These are phyloP conservation scores for Chydorus sphaericus DNA, from an alignment of 2,888 invertebrate genomes.

Conservation along the genomic window DNA sequence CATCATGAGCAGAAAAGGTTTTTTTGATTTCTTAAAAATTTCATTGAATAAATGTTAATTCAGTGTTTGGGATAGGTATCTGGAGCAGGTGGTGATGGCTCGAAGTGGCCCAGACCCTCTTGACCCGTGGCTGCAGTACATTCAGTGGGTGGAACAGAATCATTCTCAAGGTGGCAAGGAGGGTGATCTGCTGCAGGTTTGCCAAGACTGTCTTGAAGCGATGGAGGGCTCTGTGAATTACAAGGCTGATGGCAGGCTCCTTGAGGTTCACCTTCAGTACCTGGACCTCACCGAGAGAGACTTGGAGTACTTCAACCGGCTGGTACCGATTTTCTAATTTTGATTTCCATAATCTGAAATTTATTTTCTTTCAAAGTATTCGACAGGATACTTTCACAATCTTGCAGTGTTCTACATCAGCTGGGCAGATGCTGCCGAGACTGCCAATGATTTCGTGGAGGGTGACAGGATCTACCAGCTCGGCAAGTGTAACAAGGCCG, in stretches of 20 bases:
- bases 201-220: constrained; percentile 62
- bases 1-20: constrained; percentile 53
- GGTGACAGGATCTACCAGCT: constrained; percentile 67
- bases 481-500: constrained; percentile 59
- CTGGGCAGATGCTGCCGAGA: constrained; percentile 80
- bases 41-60: background rate
- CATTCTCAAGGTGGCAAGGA: constrained; percentile 79
- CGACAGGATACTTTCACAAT: constrained; percentile 62
- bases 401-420: constrained; percentile 72
- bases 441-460: constrained; percentile 59
- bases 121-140: constrained; percentile 74
- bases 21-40: constrained; percentile 24
- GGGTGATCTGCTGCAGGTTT: constrained; percentile 54
- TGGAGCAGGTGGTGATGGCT: constrained; percentile 60
- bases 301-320: background rate
- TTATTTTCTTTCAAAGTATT: no score
- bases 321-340: no score
- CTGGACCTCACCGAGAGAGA: background rate
- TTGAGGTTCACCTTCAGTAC: constrained; percentile 47
- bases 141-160: constrained; percentile 83
- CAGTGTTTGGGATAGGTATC: constrained; percentile 40
- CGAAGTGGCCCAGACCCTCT: constrained; percentile 78
- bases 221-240: constrained; percentile 69
- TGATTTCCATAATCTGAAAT: no score
- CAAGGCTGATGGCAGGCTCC: constrained; percentile 68